phyloP scores from a whole-genome alignment of 1,140 invertebrate species.

The Euura saliciscinereae region DNA sequence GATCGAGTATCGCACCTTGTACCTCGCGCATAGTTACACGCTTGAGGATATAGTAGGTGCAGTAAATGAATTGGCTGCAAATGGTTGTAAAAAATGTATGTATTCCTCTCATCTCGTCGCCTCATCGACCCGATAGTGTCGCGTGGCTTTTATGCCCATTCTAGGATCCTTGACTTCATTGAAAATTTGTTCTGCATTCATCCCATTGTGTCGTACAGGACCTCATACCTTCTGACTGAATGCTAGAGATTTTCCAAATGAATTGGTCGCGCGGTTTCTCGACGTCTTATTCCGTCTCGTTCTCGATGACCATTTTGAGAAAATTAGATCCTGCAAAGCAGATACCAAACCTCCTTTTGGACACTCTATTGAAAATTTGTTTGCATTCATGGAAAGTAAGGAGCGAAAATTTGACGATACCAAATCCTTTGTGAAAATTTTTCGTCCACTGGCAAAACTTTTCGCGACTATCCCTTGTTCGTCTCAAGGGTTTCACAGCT shows the following conservation, averaged over 20 bases:
- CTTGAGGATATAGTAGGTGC: neutral
- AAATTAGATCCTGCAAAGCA: neutral
- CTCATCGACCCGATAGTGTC: neutral
- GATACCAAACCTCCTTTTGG: too few relatives aligned
- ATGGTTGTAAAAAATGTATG: neutral
- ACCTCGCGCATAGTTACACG: neutral
- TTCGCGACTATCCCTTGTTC: too few relatives aligned
- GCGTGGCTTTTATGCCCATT: neutral
- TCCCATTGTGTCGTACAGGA: neutral
- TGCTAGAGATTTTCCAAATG: slow-evolving; percentile 7
- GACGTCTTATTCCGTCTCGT: neutral
- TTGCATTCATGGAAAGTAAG: neutral
- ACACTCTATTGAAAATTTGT: slow-evolving; percentile 3
- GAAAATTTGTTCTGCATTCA: neutral
- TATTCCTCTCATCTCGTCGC: neutral
- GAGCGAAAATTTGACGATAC: neutral
- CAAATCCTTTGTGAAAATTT: too few relatives aligned
- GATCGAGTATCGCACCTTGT: neutral
- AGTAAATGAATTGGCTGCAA: neutral
- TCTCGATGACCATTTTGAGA: neutral
- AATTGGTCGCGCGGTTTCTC: neutral
- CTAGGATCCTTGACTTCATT: neutral
- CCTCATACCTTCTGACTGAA: neutral
- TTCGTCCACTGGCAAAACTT: neutral
- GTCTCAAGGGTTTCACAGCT: neutral